Evolutionary conservation across 2,888 invertebrate species (phyloP).

Genomic region (Quadriops clusia): DNA sequence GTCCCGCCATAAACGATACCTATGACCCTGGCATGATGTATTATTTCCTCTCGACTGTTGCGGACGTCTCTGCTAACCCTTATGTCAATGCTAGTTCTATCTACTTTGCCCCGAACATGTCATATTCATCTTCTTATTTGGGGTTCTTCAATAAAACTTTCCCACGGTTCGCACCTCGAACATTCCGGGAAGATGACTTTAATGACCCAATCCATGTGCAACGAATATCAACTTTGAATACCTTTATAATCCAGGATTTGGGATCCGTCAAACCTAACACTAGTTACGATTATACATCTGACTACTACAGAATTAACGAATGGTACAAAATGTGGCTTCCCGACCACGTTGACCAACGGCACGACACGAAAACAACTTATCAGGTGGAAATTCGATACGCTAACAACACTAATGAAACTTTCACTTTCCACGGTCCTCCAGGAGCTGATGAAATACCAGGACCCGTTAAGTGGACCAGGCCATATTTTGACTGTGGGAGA

Average conservation of each 20-base stretch:
- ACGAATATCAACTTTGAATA: constrained; percentile 88
- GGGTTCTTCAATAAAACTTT: constrained; percentile 95
- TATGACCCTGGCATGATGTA: constrained; percentile 98
- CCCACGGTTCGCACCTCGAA: constrained; percentile 86
- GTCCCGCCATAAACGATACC: constrained; percentile 82
- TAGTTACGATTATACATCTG: constrained; percentile 81
- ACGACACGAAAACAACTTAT: constrained; percentile 87
- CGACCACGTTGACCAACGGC: constrained; percentile 60
- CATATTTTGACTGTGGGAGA: constrained; percentile 92
- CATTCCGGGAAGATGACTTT: constrained; percentile 83
- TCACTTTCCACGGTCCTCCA: constrained; percentile 87
- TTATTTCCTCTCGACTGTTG: constrained; percentile 86
- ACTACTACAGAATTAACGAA: constrained; percentile 83
- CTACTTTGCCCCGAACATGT: constrained; percentile 88
- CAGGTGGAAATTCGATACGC: constrained; percentile 89
- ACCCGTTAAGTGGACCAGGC: constrained; percentile 87
- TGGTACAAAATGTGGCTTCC: constrained; percentile 91
- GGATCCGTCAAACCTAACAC: constrained; percentile 67
- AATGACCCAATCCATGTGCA: constrained; percentile 93
- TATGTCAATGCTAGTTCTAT: constrained; percentile 86
- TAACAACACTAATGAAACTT: constrained; percentile 92
- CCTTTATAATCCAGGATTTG: constrained; percentile 75
- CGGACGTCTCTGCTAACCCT: constrained; percentile 88
- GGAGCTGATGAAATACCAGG: constrained; percentile 85
- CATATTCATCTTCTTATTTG: constrained; percentile 86